Evolutionary conservation across 1,140 invertebrate genomes (phyloP), one percentile per base, ranked within the genome.

Genomic region (Lepidurus couesii): DNA sequence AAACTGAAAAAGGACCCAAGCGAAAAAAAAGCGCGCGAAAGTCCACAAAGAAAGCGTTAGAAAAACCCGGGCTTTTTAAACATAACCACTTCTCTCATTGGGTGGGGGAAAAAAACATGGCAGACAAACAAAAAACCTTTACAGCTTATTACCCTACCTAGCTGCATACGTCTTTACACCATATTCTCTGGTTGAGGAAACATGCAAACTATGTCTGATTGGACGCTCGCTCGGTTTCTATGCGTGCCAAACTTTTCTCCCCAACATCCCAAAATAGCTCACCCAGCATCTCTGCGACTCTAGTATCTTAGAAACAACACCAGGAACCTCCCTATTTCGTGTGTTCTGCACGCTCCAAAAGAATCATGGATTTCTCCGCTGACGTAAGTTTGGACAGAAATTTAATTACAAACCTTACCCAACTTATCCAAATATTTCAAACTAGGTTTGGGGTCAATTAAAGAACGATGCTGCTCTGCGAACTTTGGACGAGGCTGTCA

Each of bases 371-470:
- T 77, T 65, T 77, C 76, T 44, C 76, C 24, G 65, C 76, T n/a
- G 76, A 77, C 24, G 76, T 77, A 77, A 77, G 76, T 77, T 34
- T 34, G 16, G 4, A 26, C 0, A 73, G 6, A 74, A 74, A 74
- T 75, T 44, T 10, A 16, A 42, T 21, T 8, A 7, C n/a, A 44
- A 47, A 21, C 26, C 43, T 44, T n/a, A 42, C n/a, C 11, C n/a
- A 53, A 42, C 53, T 77, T 44, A 26, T 42, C 13, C 21, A 34
- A 75, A 16, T 6, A 7, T 8, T 6, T 45, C 11, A 76, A 43
- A 75, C 24, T 75, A 79, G 78, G 78, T 79, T 26, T 79, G 78
- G 78, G 78, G 78, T 26, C 78, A 79, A 47, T 75, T 79, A n/a
- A 77, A 44, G 16, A 44, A 42, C 24, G 75, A 47, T 16, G 78